phyloP scores from a whole-genome alignment of 2,113 vertebrate species.

The Caranx ignobilis region DNA sequence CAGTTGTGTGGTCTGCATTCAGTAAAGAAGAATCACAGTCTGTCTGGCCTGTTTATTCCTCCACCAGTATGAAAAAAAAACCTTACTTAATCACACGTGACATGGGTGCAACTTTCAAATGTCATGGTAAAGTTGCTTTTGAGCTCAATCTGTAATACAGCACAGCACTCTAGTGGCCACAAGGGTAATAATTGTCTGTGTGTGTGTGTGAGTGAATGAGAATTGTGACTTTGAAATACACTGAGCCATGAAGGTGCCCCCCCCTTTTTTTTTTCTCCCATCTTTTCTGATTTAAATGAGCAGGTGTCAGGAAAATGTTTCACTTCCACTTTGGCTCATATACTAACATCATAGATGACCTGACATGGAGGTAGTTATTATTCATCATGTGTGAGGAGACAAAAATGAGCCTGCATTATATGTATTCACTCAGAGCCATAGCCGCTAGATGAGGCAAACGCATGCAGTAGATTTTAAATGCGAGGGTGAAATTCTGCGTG shows the following conservation, averaged over 20 bases:
- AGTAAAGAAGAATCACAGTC: conserved; percentile 25
- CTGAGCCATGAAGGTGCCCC: conserved; percentile 36
- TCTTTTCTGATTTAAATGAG: conserved; percentile 45
- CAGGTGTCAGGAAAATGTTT: conserved; percentile 59
- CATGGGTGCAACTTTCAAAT: conserved; percentile 54
- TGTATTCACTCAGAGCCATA: conserved; percentile 63
- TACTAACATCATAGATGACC: conserved; percentile 27
- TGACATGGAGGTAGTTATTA: conserved; percentile 30
- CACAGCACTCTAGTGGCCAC: conserved; percentile 88
- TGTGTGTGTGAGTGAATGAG: conserved; percentile 10
- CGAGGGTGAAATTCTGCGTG: conserved; percentile 21
- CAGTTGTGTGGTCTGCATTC: not conserved
- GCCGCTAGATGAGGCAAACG: conserved; percentile 63
- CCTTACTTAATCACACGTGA: conserved; percentile 43
- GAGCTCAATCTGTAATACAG: conserved; percentile 80
- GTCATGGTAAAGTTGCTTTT: conserved; percentile 63
- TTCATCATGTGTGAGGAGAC: conserved; percentile 31
- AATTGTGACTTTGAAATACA: conserved; percentile 6
- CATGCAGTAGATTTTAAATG: conserved; percentile 45
- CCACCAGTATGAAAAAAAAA: conserved; percentile 36
- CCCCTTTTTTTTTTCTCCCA: conserved; percentile 6
- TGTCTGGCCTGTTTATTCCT: conserved; percentile 17
- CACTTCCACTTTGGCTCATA: conserved; percentile 63
- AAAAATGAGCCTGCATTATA: conserved; percentile 28
- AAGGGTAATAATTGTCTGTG: conserved; percentile 67